Base-by-base conservation (phyloP, 2,888 invertebrate genomes). In the Acronicta psi region DNA sequence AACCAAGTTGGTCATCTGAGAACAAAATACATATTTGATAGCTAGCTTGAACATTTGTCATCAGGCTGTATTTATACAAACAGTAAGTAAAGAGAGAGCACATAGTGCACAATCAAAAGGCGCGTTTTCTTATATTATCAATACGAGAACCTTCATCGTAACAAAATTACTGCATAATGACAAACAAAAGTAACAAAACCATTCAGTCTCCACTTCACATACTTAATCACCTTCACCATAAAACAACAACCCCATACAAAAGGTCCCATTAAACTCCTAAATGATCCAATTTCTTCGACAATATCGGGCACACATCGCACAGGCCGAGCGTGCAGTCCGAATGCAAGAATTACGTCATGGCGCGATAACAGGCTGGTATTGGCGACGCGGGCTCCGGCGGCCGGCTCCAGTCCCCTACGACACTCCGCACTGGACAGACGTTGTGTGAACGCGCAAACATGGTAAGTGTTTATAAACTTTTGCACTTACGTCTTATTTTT, bases 301-400 rank as follows among this genome's bases (percentile, higher is more conserved):
- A 52, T 64, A 69, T 59, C 56, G 56, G 56, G 60, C 52, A 56
- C 44, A 57, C 61, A 52, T 58, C 59, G 61, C 55, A 44, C 61
- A 64, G 52, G 42, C 45, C 52, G 52, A 53, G 76, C 77, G 81
- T 81, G 85, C 83, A 84, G 73, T 69, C 81, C 79, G 77, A 81
- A 83, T 87, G 87, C 87, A 87, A 75, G 74, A 65, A 69, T 88
- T 86, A 84, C 88, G 88, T 88, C 88, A 88, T 75, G 67, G 8
- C 49, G 51, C 79, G 88, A 88, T 88, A 88, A 88, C 73, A 67
- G 60, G 62, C 58, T 66, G 69, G 74, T 62, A 59, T 69, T 63
- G 43, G 66, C 72, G 64, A 52, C 44, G 55, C 29, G 47, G 47
- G 29, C 36, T 40, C 41, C 31, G 34, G n/a, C 20, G 17, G 52